Evolutionary conservation across 2,888 invertebrate genomes (phyloP), one percentile per base, ranked within the genome.

Genomic region (Lumbricus terrestris): DNA sequence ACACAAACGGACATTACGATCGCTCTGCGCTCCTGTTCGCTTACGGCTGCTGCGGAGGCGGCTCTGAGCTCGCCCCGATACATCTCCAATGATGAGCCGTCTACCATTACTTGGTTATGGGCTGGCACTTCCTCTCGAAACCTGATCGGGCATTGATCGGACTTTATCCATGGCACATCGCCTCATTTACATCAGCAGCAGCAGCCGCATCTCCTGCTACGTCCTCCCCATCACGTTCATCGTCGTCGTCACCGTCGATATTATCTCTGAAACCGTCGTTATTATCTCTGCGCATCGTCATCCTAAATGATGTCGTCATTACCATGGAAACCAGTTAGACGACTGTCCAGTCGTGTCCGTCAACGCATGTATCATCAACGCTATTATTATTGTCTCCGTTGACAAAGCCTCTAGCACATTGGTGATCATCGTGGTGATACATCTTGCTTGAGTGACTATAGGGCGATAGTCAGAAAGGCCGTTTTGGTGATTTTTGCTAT

Each of bases 71-170:
- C 34, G 20, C 40, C 38, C 42, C 29, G 88, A 88, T 47, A 42
- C n/a, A 37, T 33, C 88, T 88, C 88, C n/a, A 40, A n/a, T 88
- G 40, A 47, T n/a, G n/a, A n/a, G n/a, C n/a, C n/a, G 40, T 40
- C 38, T 88, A 40, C 34, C 40, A 88, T 88, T 88, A 88, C 47
- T 40, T 34, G 42, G 35, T n/a, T 40, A 47, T 40, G 47, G 20
- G 40, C 88, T 33, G 29, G 88, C 29, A 42, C 88, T 88, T 34
- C 88, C 88, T 38, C 40, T 38, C 40, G 38, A 34, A 42, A 33
- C 33, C 88, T 88, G 23, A 88, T 88, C 3, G 88, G 33, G 47
- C 40, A 40, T 40, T 88, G 88, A 88, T 42, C 33, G 47, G 37
- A 33, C 42, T 6, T 42, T 37, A n/a, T n/a, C 16, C 38, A 11